These are phyloP conservation scores for Saimiri boliviensis DNA, from an alignment of 2,113 vertebrate genomes.

Conservation along the genomic window DNA sequence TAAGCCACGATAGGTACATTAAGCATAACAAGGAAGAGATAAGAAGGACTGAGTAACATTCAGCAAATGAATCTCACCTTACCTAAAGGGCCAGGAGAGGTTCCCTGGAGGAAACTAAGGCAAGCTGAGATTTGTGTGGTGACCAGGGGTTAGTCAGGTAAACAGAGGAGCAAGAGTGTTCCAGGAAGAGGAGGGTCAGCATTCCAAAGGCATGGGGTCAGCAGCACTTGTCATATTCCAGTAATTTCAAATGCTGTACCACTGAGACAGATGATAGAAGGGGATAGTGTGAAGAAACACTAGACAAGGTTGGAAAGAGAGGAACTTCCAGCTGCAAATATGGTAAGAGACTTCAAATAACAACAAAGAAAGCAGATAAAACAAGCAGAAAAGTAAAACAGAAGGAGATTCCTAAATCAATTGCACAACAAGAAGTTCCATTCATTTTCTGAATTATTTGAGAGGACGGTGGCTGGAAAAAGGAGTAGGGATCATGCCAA, in stretches of 20 bases:
- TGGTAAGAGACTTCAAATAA: not conserved
- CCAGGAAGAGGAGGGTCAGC: not conserved
- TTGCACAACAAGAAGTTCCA: not conserved
- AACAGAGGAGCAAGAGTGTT: not conserved
- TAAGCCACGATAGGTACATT: not conserved
- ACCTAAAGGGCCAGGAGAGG: not conserved
- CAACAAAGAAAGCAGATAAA: not conserved
- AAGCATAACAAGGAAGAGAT: not conserved
- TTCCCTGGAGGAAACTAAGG: not conserved
- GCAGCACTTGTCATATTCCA: not conserved
- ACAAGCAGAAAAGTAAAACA: not conserved
- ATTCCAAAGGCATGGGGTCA: not conserved
- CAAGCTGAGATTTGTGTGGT: not conserved
- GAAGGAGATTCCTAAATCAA: not conserved
- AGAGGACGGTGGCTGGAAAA: not conserved
- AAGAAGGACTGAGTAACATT: not conserved
- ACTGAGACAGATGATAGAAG: not conserved
- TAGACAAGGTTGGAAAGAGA: not conserved
- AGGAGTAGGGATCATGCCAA: not conserved
- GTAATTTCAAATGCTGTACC: not conserved
- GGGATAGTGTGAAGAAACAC: not conserved
- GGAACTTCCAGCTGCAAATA: not conserved
- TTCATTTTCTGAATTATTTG: not conserved
- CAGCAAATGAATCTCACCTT: not conserved
- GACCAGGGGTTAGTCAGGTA: not conserved